Base-by-base conservation (phyloP, 2,113 vertebrate genomes). In the Sardina pilchardus region DNA sequence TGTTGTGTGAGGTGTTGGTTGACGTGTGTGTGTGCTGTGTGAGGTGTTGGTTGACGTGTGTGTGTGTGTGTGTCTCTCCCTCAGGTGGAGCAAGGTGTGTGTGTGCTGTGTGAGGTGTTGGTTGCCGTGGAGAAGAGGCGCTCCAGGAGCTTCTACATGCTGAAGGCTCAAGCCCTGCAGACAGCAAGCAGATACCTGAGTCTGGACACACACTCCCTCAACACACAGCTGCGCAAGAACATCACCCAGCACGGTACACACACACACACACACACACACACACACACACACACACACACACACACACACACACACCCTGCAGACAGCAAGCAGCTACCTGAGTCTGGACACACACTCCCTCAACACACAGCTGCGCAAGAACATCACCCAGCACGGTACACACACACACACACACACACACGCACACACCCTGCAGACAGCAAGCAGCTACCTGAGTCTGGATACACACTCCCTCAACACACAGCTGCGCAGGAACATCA, bases 71-170 rank as follows among this genome's bases (percentile, higher is more conserved):
- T 45, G 12, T 87, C 50, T 81, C 4, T 83, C 0, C 43, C 36
- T 81, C 91, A 99, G 98, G 85, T 96, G 81, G 86, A 93, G 12
- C 86, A 88, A 24, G 98, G 97, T 0, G 89, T 96, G 7, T 21
- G 85, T 6, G 87, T 94, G 36, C 83, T 99, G 84, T 93, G 95
- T 71, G 91, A 92, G 39, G 95, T 96, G 59, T 93, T 98, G 3
- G 93, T 91, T 91, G 90, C 96, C 87, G 93, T 95, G 0, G 94
- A 96, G 45, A 95, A 95, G 84, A 96, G 92, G 88, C 89, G 90
- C 17, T 95, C 95, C 0, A 98, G 96, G 87, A 94, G 91, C 85
- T 98, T 97, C 96, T 97, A 97, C 91, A 87, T 99, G 85, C 92
- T 99, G 16, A 95, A 95, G 39, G 97, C 96, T 80, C 95, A 91